Percentiles rank a stretch among this genome's conserved stretches.
Evolutionary conservation across 64 coral and sea anemone genomes (phyloP).

Genomic region (Trachythela sp.): DNA sequence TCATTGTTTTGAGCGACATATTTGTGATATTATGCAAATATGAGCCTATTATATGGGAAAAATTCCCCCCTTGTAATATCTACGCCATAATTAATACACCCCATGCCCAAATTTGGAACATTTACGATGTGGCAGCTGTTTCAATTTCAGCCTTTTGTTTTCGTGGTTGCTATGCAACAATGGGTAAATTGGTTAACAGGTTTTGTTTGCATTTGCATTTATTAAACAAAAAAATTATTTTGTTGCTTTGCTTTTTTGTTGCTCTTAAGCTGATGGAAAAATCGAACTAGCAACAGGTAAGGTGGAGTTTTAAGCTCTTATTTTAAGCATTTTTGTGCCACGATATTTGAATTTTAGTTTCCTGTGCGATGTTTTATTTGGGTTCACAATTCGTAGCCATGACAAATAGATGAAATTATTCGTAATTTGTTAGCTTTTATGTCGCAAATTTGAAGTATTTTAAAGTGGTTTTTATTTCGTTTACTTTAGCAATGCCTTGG

Average conservation of each 20-base stretch:
- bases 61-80: too few relatives aligned
- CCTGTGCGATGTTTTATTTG: not conserved
- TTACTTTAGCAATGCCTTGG: not conserved
- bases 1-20: too few relatives aligned
- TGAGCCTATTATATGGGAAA: too few relatives aligned
- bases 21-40: too few relatives aligned
- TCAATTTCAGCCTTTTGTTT: not conserved
- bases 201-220: not conserved
- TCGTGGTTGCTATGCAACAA: not conserved
- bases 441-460: not conserved
- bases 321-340: not conserved
- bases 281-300: not conserved
- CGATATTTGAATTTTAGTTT: not conserved
- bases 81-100: too few relatives aligned
- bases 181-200: not conserved
- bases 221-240: not conserved
- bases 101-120: not conserved
- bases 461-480: not conserved
- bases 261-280: not conserved
- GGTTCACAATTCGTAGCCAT: not conserved
- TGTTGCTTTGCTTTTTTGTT: not conserved
- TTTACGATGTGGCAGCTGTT: not conserved
- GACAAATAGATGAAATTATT: not conserved
- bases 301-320: not conserved
- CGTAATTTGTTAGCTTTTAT: not conserved